A percentile compares a stretch with the other conserved stretches of the same genome.
Evolutionary conservation across 2,113 vertebrate genomes (phyloP).

Genomic region (Megaceryle maxima): DNA sequence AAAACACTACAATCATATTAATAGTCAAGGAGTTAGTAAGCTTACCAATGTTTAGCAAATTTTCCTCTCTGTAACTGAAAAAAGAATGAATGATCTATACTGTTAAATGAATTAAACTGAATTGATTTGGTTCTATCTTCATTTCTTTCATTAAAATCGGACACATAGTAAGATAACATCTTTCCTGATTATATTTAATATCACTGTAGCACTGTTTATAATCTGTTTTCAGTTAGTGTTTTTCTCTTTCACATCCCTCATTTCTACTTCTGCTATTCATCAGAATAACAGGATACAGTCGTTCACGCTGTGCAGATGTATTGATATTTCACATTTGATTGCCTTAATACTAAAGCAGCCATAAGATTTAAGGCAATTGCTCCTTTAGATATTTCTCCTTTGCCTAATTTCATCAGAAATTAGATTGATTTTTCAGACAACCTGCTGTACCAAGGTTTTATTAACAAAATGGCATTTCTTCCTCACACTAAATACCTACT

Average conservation of each 20-base stretch:
- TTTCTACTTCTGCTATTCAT: neutral
- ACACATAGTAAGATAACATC: neutral
- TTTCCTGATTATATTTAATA: neutral
- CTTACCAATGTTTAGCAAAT: neutral
- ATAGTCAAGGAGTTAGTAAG: neutral
- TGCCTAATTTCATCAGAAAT: conserved; percentile 7
- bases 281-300: neutral
- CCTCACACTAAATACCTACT: neutral
- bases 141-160: neutral
- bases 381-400: neutral
- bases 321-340: conserved; percentile 24
- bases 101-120: neutral
- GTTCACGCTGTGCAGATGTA: neutral
- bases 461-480: neutral
- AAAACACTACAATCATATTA: neutral
- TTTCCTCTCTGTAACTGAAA: neutral
- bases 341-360: neutral
- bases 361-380: neutral
- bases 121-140: neutral
- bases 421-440: neutral
- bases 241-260: neutral
- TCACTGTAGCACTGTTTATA: neutral
- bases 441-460: neutral
- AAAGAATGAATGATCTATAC: neutral
- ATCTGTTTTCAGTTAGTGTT: neutral